A percentile compares a stretch with the other conserved stretches of the same genome.
phyloP scores from a whole-genome alignment of 2,888 invertebrate species.

The Morinoia aosen region DNA sequence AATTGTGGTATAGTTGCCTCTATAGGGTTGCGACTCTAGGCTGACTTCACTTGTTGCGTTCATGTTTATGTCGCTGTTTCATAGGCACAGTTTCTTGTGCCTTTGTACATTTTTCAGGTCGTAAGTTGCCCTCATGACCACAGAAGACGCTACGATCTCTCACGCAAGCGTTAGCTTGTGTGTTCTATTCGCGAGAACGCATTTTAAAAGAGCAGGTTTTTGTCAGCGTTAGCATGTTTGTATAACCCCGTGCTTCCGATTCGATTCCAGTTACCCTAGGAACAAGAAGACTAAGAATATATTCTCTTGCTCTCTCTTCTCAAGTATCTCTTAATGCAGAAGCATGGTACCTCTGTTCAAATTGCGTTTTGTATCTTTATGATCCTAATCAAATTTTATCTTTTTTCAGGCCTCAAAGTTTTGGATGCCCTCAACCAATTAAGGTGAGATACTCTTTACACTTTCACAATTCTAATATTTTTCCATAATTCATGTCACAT shows the following conservation, averaged over 20 bases:
- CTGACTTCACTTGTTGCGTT: background rate
- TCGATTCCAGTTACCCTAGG: background rate
- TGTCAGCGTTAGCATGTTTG: background rate
- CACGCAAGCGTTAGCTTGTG: background rate
- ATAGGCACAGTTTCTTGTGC: background rate
- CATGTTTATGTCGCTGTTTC: background rate
- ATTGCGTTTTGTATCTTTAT: background rate
- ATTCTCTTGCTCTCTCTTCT: background rate
- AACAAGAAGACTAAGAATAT: slow-evolving; percentile 37
- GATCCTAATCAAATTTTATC: slow-evolving; percentile 53
- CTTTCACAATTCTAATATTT: background rate
- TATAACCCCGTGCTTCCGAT: background rate
- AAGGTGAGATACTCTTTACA: slow-evolving; percentile 78
- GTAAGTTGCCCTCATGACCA: no score
- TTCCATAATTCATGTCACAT: no score
- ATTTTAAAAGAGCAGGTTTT: background rate
- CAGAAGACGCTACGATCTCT: no score
- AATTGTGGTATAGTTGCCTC: background rate
- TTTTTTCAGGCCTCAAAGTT: slow-evolving; percentile 85
- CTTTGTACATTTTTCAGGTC: background rate
- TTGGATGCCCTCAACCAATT: slow-evolving; percentile 87
- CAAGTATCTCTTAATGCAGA: background rate
- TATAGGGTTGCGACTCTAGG: background rate
- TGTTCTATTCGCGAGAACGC: background rate
- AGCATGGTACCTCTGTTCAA: background rate